Evolutionary conservation across 1,140 invertebrate species (phyloP), one percentile per base, ranked within the genome.

Genomic region (Phortica variegata): DNA sequence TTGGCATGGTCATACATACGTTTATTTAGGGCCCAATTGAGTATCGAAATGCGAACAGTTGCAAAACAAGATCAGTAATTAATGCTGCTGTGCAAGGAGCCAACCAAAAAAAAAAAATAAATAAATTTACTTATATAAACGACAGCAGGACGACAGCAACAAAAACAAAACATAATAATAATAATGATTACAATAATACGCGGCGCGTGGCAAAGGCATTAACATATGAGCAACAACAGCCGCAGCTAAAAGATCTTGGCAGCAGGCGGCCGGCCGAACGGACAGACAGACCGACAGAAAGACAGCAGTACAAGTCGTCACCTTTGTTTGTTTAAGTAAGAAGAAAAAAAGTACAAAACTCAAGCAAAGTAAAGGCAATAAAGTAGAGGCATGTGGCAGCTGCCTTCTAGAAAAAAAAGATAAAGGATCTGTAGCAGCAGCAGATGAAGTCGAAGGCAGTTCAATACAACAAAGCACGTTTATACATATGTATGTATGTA

Each of bases 111-210:
- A 38, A 47, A 56, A 20, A 49, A 53, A 56, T 43, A 58, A 43
- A 44, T 21, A 48, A 36, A 18, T 46, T 13, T 40, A 48, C 50
- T 45, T 47, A 52, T 40, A 55, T 51, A 32, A 33, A 47, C 47
- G 48, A 57, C 56, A 58, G 52, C 49, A 58, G 58, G 53, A 49
- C 46, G 38, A 59, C 20, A 39, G 5, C 23, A 47, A 20, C 18
- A 46, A 49, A 40, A 47, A 15, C n/a, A 38, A 18, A 18, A n/a
- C 10, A 19, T 18, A 31, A 38, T 3, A 19, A 16, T 6, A 16
- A 10, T 8, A 49, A 46, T 58, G 63, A 68, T 68, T 68, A 63
- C 63, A 65, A 68, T 68, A 57, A 68, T 68, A 63, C 60, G 65
- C 65, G 63, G 63, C 63, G 65, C 63, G 63, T 68, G 63, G 65